Conservation (phyloP, 2,888 invertebrate genomes). For the Drosophila demipolita region DNA sequence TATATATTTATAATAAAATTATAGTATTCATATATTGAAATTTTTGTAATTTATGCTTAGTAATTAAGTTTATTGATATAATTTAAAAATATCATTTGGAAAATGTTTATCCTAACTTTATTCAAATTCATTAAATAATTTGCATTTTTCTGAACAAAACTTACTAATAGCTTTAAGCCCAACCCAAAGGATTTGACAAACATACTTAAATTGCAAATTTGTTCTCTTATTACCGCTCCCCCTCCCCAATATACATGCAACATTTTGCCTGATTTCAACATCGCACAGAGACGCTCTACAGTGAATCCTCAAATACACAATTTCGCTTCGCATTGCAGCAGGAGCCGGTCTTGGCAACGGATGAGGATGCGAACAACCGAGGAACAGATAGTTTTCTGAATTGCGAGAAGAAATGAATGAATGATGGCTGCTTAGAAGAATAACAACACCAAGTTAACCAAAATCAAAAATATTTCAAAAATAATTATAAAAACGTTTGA, state of each 20-base stretch:
- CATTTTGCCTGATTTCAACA: conserved; percentile 38
- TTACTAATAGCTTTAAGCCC: conserved; percentile 50
- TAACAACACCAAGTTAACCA: conserved; percentile 51
- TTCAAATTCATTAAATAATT: conserved; percentile 38
- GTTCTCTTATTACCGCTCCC: conserved; percentile 70
- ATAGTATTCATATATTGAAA: conserved; percentile 14
- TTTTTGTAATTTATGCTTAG: conserved; percentile 36
- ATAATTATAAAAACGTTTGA: conserved; percentile 28
- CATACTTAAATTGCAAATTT: conserved; percentile 72
- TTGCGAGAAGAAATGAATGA: conserved; percentile 64
- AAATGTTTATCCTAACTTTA: conserved; percentile 35
- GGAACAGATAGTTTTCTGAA: conserved; percentile 42
- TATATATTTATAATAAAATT: conserved; percentile 20
- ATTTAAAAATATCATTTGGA: conserved; percentile 32
- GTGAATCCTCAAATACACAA: conserved; percentile 74
- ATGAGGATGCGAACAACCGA: conserved; percentile 42
- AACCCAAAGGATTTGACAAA: conserved; percentile 41
- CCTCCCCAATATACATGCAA: conserved; percentile 36
- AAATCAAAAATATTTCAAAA: conserved; percentile 53
- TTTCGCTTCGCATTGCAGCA: conserved; percentile 70
- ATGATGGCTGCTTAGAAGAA: conserved; percentile 17
- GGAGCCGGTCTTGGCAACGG: conserved; percentile 49
- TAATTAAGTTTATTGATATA: conserved; percentile 31
- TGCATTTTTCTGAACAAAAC: conserved; percentile 52
- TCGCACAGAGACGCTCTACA: conserved; percentile 74